phyloP scores from a whole-genome alignment of 2,113 vertebrate genomes.

The Nibea coibor region DNA sequence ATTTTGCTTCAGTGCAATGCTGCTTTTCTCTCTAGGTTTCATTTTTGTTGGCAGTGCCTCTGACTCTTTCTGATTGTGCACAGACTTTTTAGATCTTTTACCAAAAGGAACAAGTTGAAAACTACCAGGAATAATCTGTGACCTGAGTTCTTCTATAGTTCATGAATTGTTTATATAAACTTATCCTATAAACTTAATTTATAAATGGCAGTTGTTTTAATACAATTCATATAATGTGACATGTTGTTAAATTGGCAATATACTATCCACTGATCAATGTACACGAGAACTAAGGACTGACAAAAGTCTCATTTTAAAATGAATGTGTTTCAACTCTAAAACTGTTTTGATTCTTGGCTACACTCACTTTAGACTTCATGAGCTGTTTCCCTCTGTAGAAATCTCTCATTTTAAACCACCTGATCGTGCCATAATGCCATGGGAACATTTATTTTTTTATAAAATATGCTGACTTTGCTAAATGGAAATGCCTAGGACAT shows the following conservation, averaged over 20 bases:
- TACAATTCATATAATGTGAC: not conserved
- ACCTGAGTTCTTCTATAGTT: not conserved
- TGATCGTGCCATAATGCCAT: conserved; percentile 13
- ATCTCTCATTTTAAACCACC: conserved; percentile 31
- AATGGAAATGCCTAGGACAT: conserved; percentile 51
- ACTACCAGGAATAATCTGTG: not conserved
- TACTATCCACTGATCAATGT: not conserved
- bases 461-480: conserved; percentile 53
- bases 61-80: not conserved
- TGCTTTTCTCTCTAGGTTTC: not conserved
- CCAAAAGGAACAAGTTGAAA: not conserved
- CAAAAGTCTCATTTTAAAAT: not conserved
- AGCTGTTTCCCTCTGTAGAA: conserved; percentile 22
- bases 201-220: not conserved
- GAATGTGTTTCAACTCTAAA: not conserved
- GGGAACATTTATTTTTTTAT: conserved; percentile 34
- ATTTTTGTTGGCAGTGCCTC: not conserved
- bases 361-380: not conserved
- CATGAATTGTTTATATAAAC: not conserved
- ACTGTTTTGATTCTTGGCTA: conserved; percentile 15
- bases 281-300: not conserved
- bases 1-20: not conserved
- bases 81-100: conserved; percentile 11
- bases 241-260: not conserved
- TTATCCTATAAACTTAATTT: not conserved